A percentile compares a stretch with the other conserved stretches of the same genome.
These are phyloP conservation scores for Drosophila santomea DNA, from an alignment of 1,140 invertebrate genomes.

Conservation along the genomic window DNA sequence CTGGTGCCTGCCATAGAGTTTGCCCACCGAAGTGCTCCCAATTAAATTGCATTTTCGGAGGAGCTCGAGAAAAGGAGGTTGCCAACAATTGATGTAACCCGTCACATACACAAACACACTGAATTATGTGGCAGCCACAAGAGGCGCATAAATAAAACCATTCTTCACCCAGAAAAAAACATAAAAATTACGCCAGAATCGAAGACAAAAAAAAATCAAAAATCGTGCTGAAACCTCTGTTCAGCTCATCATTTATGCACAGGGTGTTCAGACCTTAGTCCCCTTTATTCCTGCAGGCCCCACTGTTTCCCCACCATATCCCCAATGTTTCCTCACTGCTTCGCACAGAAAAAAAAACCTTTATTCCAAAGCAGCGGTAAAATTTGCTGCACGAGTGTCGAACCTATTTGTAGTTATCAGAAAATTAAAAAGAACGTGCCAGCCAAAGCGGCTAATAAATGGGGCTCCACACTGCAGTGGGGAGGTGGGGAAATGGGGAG, in stretches of 20 bases:
- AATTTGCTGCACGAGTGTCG: conserved; percentile 80
- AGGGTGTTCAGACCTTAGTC: conserved; percentile 27
- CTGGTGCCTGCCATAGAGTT: conserved; percentile 11
- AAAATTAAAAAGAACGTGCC: conserved; percentile 81
- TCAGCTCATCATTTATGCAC: conserved; percentile 73
- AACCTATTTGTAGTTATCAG: conserved; percentile 83
- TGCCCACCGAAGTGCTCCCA: conserved; percentile 53
- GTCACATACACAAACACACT: conserved; percentile 35
- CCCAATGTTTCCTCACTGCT: neutral
- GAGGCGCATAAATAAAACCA: conserved; percentile 81
- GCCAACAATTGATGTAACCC: conserved; percentile 62
- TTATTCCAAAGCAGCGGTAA: conserved; percentile 64
- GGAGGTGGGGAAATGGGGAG: neutral
- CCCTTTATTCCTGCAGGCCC: neutral
- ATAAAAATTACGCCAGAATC: conserved; percentile 27
- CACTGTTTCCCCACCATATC: neutral
- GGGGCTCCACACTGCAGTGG: too few relatives aligned
- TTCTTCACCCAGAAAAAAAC: conserved; percentile 40
- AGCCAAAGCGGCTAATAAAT: conserved; percentile 12
- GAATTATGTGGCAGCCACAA: conserved; percentile 78
- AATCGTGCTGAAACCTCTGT: conserved; percentile 50
- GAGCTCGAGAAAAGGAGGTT: neutral
- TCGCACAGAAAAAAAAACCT: neutral
- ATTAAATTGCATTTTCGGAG: conserved; percentile 62
- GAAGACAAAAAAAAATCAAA: conserved; percentile 30